Percentiles rank a stretch among this genome's conserved stretches.
Conservation (phyloP, 2,888 invertebrate genomes). For the Drosophila borborema region DNA sequence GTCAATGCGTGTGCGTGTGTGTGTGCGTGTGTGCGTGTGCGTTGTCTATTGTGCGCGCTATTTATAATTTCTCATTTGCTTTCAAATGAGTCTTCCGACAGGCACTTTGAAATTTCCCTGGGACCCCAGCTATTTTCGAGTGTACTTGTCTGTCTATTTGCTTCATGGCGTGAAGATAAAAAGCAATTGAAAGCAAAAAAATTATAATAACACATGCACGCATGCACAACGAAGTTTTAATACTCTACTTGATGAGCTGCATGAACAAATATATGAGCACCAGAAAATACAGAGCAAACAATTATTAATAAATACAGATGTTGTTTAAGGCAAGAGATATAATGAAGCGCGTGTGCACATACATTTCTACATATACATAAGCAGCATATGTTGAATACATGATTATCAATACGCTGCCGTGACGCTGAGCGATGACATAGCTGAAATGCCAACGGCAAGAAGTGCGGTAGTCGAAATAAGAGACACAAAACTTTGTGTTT, state of each 20-base stretch:
- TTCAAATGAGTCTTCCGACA: constrained; percentile 45
- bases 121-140: constrained; percentile 47
- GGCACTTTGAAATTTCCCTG: constrained; percentile 65
- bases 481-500: constrained; percentile 43
- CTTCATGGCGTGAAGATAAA: constrained; percentile 59
- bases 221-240: constrained; percentile 7
- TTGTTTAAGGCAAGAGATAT: too few relatives aligned
- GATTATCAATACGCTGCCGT: constrained; percentile 5
- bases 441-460: constrained; percentile 12
- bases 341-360: too few relatives aligned
- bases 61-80: constrained; percentile 54
- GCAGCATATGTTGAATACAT: background rate
- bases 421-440: constrained; percentile 31
- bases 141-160: constrained; percentile 41
- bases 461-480: constrained; percentile 20
- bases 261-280: background rate
- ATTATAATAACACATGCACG: background rate
- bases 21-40: background rate
- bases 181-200: constrained; percentile 10
- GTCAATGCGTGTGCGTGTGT: background rate
- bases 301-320: background rate
- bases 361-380: too few relatives aligned
- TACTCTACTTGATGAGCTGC: constrained; percentile 19
- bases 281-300: background rate
- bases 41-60: constrained; percentile 32